A percentile compares a stretch with the other conserved stretches of the same genome.
Evolutionary conservation across 2,113 vertebrate species (phyloP).

Genomic region (Antigone vipio): DNA sequence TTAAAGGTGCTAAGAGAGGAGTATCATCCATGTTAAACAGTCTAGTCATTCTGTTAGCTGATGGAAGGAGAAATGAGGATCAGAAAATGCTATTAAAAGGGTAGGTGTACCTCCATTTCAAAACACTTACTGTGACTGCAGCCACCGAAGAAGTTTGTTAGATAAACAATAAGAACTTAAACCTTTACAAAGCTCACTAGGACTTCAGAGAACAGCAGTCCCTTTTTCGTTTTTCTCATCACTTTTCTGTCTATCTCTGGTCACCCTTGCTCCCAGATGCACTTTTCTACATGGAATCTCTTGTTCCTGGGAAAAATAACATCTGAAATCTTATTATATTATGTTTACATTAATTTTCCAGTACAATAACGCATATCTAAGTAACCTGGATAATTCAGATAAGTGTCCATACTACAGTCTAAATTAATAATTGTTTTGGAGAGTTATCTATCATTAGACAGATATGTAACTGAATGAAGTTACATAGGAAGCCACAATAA

Average conservation of each 20-base stretch:
- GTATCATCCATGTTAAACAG: not conserved
- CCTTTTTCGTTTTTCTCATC: not conserved
- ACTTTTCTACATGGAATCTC: not conserved
- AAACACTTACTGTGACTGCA: not conserved
- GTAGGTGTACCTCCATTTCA: not conserved
- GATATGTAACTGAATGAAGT: not conserved
- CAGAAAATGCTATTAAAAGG: not conserved
- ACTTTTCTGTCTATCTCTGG: not conserved
- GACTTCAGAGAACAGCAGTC: not conserved
- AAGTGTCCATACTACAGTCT: not conserved
- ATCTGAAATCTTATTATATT: not conserved
- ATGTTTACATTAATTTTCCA: conserved; percentile 34
- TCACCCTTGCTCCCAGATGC: not conserved
- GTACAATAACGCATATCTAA: conserved; percentile 12
- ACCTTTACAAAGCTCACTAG: not conserved
- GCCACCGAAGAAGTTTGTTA: not conserved
- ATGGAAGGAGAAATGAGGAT: not conserved
- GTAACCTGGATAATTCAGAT: not conserved
- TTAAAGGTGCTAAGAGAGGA: not conserved
- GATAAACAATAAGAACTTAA: not conserved
- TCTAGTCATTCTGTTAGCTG: not conserved
- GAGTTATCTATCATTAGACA: not conserved
- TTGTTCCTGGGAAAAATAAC: not conserved
- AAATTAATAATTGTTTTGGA: not conserved
- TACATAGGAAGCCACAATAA: not conserved